These are phyloP conservation scores for Halictus ligatus DNA, from an alignment of 2,888 invertebrate species.

Conservation along the genomic window DNA sequence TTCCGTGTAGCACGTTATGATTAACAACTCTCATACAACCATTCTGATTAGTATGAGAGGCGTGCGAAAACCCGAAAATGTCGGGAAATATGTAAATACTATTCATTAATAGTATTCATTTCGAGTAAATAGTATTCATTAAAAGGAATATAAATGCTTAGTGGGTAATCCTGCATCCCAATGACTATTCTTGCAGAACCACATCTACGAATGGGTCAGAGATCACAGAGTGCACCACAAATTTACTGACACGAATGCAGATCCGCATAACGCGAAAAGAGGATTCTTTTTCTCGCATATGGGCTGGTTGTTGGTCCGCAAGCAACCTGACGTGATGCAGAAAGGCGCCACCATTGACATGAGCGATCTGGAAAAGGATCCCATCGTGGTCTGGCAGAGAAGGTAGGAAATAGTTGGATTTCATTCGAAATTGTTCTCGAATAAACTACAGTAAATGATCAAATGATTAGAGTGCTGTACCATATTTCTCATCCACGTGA, in stretches of 20 bases:
- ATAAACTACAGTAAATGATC: background rate
- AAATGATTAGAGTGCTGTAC: too few relatives aligned
- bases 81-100: too few relatives aligned
- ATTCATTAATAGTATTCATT: too few relatives aligned
- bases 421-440: background rate
- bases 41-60: too few relatives aligned
- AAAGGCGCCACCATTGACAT: slow-evolving; percentile 94
- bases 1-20: too few relatives aligned
- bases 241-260: slow-evolving; percentile 94
- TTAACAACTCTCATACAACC: too few relatives aligned
- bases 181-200: slow-evolving; percentile 87
- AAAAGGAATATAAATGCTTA: too few relatives aligned
- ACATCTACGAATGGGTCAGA: slow-evolving; percentile 94
- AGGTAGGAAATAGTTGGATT: slow-evolving; percentile 85
- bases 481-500: too few relatives aligned
- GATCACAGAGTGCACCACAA: slow-evolving; percentile 96
- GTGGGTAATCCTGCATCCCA: background rate
- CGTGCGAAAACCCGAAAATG: too few relatives aligned
- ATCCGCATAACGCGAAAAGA: slow-evolving; percentile 94
- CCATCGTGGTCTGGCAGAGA: slow-evolving; percentile 94
- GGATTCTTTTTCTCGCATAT: slow-evolving; percentile 98
- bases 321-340: slow-evolving; percentile 94
- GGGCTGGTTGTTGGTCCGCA: slow-evolving; percentile 95
- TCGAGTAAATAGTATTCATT: too few relatives aligned
- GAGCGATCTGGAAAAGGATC: slow-evolving; percentile 94